phyloP scores from a whole-genome alignment of 2,888 invertebrate species.

The Cerastis rubricosa region DNA sequence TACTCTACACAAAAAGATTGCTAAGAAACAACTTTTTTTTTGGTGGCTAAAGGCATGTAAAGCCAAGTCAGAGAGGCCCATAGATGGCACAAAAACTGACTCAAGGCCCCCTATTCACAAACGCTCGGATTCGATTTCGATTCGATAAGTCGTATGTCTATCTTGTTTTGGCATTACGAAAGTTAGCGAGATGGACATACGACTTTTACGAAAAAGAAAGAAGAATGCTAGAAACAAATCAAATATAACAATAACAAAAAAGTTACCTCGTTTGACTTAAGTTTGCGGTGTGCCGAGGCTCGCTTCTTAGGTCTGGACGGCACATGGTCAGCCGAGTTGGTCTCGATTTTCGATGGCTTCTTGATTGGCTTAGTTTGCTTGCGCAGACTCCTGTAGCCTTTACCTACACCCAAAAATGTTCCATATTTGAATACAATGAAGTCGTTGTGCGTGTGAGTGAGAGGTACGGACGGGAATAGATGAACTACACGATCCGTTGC shows the following conservation, averaged over 20 bases:
- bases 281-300: conserved; percentile 84
- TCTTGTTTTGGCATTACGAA: too few species aligned
- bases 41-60: too few species aligned
- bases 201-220: too few species aligned
- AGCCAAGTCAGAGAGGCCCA: too few species aligned
- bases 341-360: conserved; percentile 83
- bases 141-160: too few species aligned
- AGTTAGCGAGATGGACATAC: too few species aligned
- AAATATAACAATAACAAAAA: conserved; percentile 2
- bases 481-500: not conserved
- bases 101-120: too few species aligned
- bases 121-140: too few species aligned
- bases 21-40: too few species aligned
- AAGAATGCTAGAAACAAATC: not conserved
- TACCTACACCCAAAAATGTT: conserved; percentile 75
- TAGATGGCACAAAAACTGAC: too few species aligned
- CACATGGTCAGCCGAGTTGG: conserved; percentile 81
- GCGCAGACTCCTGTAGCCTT: conserved; percentile 85
- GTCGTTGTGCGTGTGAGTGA: not conserved
- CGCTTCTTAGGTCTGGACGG: conserved; percentile 88
- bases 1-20: too few species aligned
- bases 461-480: not conserved
- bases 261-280: conserved; percentile 81
- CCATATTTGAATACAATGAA: not conserved
- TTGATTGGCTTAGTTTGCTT: conserved; percentile 83